phyloP scores from a whole-genome alignment of 2,797 vertebrate species.

The Smutsia gigantea region DNA sequence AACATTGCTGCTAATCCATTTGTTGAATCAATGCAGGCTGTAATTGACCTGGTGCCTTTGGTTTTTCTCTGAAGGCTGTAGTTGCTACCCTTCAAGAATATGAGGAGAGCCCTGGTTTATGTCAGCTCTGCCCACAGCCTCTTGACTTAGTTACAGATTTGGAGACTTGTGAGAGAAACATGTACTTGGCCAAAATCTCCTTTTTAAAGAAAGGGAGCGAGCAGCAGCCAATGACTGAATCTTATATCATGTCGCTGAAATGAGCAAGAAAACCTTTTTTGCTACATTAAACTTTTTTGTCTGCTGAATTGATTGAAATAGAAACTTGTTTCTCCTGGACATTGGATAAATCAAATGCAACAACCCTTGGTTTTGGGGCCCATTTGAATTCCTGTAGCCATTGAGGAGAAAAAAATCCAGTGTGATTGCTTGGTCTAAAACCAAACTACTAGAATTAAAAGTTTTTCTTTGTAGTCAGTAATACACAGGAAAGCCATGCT shows the following conservation, averaged over 20 bases:
- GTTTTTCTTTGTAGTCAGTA: conserved; percentile 59
- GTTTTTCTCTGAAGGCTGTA: conserved; percentile 56
- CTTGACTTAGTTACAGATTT: conserved; percentile 63
- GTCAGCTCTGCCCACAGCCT: conserved; percentile 63
- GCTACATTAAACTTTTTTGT: conserved; percentile 43
- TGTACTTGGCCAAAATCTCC: conserved; percentile 43
- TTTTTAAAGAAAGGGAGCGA: conserved; percentile 56
- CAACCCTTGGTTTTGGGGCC: background rate
- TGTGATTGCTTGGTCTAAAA: conserved; percentile 43
- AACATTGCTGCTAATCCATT: conserved; percentile 55
- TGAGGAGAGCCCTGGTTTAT: conserved; percentile 76
- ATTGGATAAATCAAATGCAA: background rate
- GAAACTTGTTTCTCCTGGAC: conserved; percentile 11
- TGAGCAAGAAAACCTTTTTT: conserved; percentile 38
- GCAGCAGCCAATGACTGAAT: conserved; percentile 7
- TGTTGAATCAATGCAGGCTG: conserved; percentile 65
- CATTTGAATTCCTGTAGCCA: conserved; percentile 56
- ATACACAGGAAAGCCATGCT: background rate
- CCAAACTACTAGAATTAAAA: conserved; percentile 57
- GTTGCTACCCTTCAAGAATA: conserved; percentile 28
- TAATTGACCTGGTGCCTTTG: conserved; percentile 62
- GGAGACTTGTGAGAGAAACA: conserved; percentile 51
- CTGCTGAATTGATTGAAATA: conserved; percentile 56
- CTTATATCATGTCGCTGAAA: conserved; percentile 46
- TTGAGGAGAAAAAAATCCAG: conserved; percentile 32